Evolutionary conservation across 2,113 vertebrate genomes (phyloP), one percentile per base, ranked within the genome.

Genomic region (human): DNA sequence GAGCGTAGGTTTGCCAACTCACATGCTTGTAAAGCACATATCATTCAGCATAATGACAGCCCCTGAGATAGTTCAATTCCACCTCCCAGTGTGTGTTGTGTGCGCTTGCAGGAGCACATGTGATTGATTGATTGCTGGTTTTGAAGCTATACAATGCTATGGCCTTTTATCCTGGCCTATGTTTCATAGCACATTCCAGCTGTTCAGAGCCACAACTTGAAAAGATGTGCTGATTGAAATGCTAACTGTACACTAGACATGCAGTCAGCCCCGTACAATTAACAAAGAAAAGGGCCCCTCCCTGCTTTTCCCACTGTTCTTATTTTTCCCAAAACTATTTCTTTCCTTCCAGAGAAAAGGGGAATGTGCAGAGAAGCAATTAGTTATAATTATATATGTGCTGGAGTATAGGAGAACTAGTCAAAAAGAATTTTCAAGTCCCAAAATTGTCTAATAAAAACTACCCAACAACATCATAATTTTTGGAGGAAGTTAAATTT

Each of bases 301-400:
- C 70, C 35, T 90, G 52, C 45, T 94, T 97, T 94, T 81, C 84
- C 78, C 87, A 86, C 87, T 57, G 88, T 97, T 98, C 95, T 93
- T 94, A 93, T 97, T 97, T 96, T 93, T 48, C 90, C 78, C 6
- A 12, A 90, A 97, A 95, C 78, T 64, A 72, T 96, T 96, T 97
- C 89, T 97, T 97, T 96, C 61, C 78, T 97, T 93, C 78, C 68
- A 81, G 61, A 97, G 84, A 96, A 97, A 95, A 96, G 85, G 90
- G 87, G 96, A 97, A 97, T 97, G 73, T 95, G 85, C 78, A 93
- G 79, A 97, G 87, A 95, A 96, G 96, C 95, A 96, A 98, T 97
- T 98, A 96, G 97, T 98, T 97, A 94, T 98, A 98, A 98, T 97
- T 98, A 98, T 70, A 96, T 83, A 96, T 52, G 66, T 96, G 96